Evolutionary conservation across 1,140 invertebrate species (phyloP).

Genomic region (Papilio polytes): DNA sequence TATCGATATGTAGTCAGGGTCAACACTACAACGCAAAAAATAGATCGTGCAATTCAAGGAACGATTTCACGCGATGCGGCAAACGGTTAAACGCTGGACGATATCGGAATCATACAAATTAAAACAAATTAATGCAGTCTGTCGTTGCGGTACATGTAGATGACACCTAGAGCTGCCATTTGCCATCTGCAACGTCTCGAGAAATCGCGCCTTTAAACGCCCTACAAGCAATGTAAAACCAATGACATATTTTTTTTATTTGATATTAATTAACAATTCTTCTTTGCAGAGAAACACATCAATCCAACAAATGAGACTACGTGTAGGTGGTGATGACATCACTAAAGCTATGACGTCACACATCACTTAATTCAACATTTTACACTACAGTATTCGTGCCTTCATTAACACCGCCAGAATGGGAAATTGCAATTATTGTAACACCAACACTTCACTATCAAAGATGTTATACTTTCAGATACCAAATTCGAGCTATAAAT

Average conservation of each 20-base stretch:
- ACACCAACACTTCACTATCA: not conserved
- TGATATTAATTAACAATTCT: conserved; percentile 33
- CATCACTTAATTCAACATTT: conserved; percentile 49
- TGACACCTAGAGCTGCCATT: too few species aligned
- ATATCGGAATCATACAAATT: too few species aligned
- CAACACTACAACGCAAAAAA: conserved; percentile 33
- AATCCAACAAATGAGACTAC: conserved; percentile 73
- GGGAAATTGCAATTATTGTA: conserved; percentile 64
- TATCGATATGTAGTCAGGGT: not conserved
- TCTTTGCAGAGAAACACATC: conserved; percentile 79
- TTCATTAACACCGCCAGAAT: conserved; percentile 75
- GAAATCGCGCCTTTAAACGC: conserved; percentile 34
- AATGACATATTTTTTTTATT: not conserved
- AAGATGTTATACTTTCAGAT: not conserved
- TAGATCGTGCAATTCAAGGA: conserved; percentile 48
- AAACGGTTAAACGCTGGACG: too few species aligned
- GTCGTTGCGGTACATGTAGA: too few species aligned
- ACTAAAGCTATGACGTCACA: conserved; percentile 52
- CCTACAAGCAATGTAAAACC: conserved; percentile 55
- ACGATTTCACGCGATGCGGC: too few species aligned
- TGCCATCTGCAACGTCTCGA: too few species aligned
- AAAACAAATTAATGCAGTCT: too few species aligned
- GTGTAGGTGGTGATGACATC: conserved; percentile 62
- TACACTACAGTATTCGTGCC: conserved; percentile 79
- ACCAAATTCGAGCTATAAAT: not conserved